Conservation (phyloP, 2,888 invertebrate genomes). For the Xylocampa areola region DNA sequence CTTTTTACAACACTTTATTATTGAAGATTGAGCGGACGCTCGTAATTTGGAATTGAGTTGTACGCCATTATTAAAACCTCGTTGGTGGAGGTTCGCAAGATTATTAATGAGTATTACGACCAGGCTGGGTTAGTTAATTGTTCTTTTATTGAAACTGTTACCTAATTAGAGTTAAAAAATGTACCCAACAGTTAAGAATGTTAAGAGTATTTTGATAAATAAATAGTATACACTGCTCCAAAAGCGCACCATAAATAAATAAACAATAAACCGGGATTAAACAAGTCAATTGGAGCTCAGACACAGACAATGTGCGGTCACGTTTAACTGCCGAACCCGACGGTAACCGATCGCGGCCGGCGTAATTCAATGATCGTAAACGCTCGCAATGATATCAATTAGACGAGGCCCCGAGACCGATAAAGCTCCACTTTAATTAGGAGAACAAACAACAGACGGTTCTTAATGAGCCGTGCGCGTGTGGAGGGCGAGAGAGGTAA, state of each 20-base stretch:
- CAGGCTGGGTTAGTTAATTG: constrained; percentile 27
- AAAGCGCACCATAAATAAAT: constrained; percentile 79
- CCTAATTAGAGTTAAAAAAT: constrained; percentile 5
- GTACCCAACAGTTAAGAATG: neutral
- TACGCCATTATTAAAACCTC: constrained; percentile 57
- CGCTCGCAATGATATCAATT: constrained; percentile 89
- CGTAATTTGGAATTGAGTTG: constrained; percentile 66
- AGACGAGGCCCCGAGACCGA: constrained; percentile 85
- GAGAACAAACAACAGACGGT: constrained; percentile 89
- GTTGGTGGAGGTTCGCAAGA: constrained; percentile 46
- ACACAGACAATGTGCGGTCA: constrained; percentile 87
- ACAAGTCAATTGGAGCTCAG: constrained; percentile 85
- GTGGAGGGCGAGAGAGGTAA: constrained; percentile 85
- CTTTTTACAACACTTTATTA: constrained; percentile 69
- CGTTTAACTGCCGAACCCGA: constrained; percentile 83
- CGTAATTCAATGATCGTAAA: constrained; percentile 89
- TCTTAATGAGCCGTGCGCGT: constrained; percentile 88
- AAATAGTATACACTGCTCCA: constrained; percentile 44
- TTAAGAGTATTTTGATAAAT: constrained; percentile 3
- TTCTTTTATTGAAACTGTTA: constrained; percentile 16
- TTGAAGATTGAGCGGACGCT: constrained; percentile 67
- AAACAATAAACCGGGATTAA: constrained; percentile 87
- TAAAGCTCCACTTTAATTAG: constrained; percentile 89
- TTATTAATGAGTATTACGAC: constrained; percentile 46
- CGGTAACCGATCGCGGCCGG: constrained; percentile 83